A percentile compares a stretch with the other conserved stretches of the same genome.
These are phyloP conservation scores for Aphidius ervi DNA, from an alignment of 1,140 invertebrate species.

Conservation along the genomic window DNA sequence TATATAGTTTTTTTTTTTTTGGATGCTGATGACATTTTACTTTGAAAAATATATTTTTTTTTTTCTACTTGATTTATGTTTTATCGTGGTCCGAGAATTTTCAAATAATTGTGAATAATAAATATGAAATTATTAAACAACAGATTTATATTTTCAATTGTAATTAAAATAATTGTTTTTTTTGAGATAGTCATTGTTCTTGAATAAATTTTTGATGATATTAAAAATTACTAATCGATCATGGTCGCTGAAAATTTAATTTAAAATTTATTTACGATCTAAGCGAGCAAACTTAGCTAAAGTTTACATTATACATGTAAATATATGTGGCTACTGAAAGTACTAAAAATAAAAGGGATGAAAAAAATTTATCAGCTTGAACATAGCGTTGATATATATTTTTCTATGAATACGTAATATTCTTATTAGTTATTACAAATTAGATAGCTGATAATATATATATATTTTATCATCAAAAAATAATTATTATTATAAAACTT, in stretches of 20 bases:
- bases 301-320: constrained; percentile 22
- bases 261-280: constrained; percentile 48
- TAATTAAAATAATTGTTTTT: no score
- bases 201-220: constrained; percentile 2
- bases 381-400: constrained; percentile 10
- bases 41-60: not conserved
- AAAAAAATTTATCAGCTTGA: constrained; percentile 12
- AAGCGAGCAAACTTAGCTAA: constrained; percentile 22
- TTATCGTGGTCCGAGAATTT: no score
- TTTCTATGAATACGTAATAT: constrained; percentile 45
- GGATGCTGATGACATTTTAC: no score
- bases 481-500: no score
- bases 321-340: constrained; percentile 9
- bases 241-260: constrained; percentile 38
- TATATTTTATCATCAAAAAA: not conserved
- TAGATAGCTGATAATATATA: constrained; percentile 1
- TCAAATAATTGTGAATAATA: no score
- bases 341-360: not conserved
- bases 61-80: not conserved
- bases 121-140: no score
- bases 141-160: not conserved
- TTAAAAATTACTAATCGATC: constrained; percentile 20
- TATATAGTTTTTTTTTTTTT: not conserved
- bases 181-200: not conserved
- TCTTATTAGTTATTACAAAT: constrained; percentile 22